A percentile compares a stretch with the other conserved stretches of the same genome.
phyloP scores from a whole-genome alignment of 2,888 invertebrate genomes.

The Lycia hirtaria region DNA sequence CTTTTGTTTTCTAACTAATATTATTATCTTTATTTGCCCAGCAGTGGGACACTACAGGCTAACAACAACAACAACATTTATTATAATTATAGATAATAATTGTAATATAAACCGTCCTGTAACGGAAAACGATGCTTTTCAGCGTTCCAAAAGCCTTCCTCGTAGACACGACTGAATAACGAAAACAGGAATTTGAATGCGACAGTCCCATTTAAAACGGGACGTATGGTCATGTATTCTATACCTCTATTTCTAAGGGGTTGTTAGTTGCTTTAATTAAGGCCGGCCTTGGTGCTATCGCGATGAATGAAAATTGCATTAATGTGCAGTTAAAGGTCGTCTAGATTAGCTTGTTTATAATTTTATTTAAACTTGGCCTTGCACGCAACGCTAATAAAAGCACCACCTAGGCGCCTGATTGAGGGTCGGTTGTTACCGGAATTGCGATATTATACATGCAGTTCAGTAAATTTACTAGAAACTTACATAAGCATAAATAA shows the following conservation, averaged over 20 bases:
- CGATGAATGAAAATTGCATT: slow-evolving; percentile 55
- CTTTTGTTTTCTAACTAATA: too few relatives aligned
- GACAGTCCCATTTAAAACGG: too few relatives aligned
- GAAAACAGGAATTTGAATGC: too few relatives aligned
- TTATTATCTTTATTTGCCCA: too few relatives aligned
- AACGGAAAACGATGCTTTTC: too few relatives aligned
- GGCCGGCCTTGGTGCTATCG: slow-evolving; percentile 51
- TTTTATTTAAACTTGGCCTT: slow-evolving; percentile 33
- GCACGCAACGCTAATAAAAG: slow-evolving; percentile 32
- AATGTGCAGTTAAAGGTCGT: slow-evolving; percentile 53
- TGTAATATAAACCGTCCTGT: too few relatives aligned
- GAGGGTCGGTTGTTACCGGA: slow-evolving; percentile 7
- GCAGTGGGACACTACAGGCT: too few relatives aligned
- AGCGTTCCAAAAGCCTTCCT: too few relatives aligned
- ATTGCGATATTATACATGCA: slow-evolving; percentile 4
- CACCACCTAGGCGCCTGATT: slow-evolving; percentile 1
- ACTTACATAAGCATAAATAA: neutral
- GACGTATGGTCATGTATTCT: too few relatives aligned
- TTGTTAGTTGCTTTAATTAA: slow-evolving; percentile 37
- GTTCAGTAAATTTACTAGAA: neutral
- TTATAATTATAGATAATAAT: too few relatives aligned
- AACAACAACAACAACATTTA: too few relatives aligned
- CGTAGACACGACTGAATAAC: too few relatives aligned
- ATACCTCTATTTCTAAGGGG: slow-evolving; percentile 42
- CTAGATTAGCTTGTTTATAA: slow-evolving; percentile 43